phyloP scores from a whole-genome alignment of 2,888 invertebrate genomes.

The Lissocephala sabroskyi region DNA sequence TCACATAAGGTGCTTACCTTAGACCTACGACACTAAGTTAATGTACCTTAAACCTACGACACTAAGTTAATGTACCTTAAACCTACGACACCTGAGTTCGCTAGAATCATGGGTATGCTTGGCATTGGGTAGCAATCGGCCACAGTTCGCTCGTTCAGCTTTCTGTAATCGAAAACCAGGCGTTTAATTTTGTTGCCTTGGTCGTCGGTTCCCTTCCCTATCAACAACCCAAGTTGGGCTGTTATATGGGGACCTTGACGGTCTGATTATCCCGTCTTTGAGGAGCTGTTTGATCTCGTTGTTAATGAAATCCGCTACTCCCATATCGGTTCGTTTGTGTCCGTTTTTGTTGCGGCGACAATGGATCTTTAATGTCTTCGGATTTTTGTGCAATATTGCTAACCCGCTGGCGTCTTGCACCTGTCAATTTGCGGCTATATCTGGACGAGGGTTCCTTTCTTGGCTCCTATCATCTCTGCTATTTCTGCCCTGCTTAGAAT shows the following conservation, averaged over 20 bases:
- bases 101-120: constrained; percentile 11
- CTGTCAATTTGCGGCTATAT: background rate
- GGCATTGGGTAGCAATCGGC: constrained; percentile 20
- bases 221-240: constrained; percentile 7
- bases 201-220: constrained; percentile 3
- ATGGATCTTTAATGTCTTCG: background rate
- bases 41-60: no score
- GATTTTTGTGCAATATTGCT: background rate
- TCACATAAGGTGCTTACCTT: no score
- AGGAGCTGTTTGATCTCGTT: constrained; percentile 11
- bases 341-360: background rate
- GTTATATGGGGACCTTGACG: constrained; percentile 14
- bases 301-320: constrained; percentile 5
- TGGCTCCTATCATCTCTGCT: constrained; percentile 2
- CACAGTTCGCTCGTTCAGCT: constrained; percentile 15
- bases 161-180: constrained; percentile 17
- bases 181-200: constrained; percentile 6
- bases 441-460: constrained; percentile 1
- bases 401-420: constrained; percentile 1
- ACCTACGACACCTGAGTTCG: no score
- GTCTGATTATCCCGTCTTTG: constrained; percentile 17
- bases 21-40: no score
- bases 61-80: no score
- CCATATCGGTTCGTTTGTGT: no score
- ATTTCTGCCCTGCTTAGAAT: background rate